Conservation (phyloP, 2,797 vertebrate species). For the Alcedo atthis region DNA sequence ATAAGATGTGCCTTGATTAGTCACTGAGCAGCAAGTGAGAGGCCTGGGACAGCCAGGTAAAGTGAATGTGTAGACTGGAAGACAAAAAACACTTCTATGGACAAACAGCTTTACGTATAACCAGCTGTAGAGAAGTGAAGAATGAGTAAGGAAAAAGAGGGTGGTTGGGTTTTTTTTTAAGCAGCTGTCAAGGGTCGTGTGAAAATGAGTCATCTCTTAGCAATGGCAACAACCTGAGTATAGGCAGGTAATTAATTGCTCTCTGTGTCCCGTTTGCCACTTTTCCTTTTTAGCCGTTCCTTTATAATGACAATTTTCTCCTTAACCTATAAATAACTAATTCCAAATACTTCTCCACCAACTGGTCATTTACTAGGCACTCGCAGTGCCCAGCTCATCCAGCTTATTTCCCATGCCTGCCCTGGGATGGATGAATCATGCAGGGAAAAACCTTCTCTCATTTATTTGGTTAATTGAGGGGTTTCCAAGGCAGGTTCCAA, state of each 20-base stretch:
- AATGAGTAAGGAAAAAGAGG: not conserved
- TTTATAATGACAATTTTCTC: not conserved
- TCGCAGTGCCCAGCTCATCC: not conserved
- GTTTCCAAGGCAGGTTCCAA: not conserved
- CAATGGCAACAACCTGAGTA: not conserved
- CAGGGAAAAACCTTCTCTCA: not conserved
- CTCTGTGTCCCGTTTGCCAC: not conserved
- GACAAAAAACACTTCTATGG: not conserved
- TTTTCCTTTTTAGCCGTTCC: slow-evolving; percentile 12
- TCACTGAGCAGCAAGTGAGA: not conserved
- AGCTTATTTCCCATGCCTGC: not conserved
- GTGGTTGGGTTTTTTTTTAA: not conserved
- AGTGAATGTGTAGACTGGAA: accelerated
- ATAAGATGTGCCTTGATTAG: not conserved
- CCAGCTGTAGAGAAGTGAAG: not conserved
- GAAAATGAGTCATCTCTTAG: not conserved
- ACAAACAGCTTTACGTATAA: not conserved
- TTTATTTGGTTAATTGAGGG: not conserved
- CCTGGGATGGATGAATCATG: not conserved
- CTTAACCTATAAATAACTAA: not conserved
- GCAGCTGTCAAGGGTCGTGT: not conserved
- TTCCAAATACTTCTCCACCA: not conserved
- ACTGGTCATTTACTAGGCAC: not conserved
- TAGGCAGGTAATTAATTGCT: not conserved
- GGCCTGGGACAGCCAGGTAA: not conserved